Evolutionary conservation across 2,113 vertebrate species (phyloP).

Genomic region (Silurus glanis): DNA sequence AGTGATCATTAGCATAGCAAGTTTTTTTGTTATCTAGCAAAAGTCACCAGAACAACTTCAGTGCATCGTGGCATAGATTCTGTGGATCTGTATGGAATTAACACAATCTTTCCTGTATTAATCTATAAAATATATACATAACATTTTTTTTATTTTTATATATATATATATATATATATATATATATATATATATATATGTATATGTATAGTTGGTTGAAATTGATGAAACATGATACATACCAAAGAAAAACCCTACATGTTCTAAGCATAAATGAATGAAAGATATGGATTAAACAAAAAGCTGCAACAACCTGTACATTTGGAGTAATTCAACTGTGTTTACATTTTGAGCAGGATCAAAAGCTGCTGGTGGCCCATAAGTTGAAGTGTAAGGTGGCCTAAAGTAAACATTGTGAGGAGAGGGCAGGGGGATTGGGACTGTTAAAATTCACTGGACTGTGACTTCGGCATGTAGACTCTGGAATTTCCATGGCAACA

Average conservation of each 20-base stretch:
- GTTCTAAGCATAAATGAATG: neutral
- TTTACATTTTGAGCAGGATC: slow-evolving; percentile 30
- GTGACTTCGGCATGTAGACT: slow-evolving; percentile 7
- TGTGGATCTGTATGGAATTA: neutral
- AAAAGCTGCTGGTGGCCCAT: slow-evolving; percentile 25
- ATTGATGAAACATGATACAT: neutral
- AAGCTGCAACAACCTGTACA: neutral
- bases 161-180: too few species aligned
- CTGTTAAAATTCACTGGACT: slow-evolving; percentile 28
- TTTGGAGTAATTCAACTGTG: slow-evolving; percentile 12
- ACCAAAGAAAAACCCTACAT: neutral
- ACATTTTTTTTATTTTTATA: too few species aligned
- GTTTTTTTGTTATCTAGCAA: neutral
- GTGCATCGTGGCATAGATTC: neutral
- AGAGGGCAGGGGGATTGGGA: slow-evolving; percentile 2
- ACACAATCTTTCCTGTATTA: neutral
- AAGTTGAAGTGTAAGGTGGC: slow-evolving; percentile 36
- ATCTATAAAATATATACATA: too few species aligned
- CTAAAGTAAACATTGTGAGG: slow-evolving; percentile 33
- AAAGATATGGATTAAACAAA: neutral
- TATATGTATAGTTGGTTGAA: neutral
- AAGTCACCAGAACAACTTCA: neutral
- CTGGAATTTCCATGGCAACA: slow-evolving; percentile 33
- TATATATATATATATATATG: too few species aligned
- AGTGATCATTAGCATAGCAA: too few species aligned